phyloP scores from a whole-genome alignment of 2,797 vertebrate genomes.

The Numenius phaeopus region DNA sequence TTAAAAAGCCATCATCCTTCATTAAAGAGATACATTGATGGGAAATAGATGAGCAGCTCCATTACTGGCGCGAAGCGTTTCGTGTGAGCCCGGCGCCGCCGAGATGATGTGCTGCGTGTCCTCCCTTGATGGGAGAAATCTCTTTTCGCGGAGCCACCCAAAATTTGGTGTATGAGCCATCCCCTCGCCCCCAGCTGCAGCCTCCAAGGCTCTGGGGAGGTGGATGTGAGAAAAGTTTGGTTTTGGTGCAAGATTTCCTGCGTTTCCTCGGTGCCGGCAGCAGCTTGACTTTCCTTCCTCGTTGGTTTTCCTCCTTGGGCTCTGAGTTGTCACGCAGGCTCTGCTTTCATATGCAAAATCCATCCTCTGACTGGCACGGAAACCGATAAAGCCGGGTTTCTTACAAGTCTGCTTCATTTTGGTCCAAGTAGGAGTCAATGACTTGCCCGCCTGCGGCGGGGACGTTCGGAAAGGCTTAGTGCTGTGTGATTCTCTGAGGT shows the following conservation, averaged over 20 bases:
- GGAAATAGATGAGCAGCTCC: conserved; percentile 34
- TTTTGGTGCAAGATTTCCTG: neutral
- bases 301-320: neutral
- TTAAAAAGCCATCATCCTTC: conserved; percentile 59
- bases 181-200: rapidly evolving
- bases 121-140: neutral
- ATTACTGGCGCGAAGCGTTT: neutral
- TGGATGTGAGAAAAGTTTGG: neutral
- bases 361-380: neutral
- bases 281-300: neutral
- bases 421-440: conserved; percentile 50
- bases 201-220: neutral
- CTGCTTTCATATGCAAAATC: conserved; percentile 49
- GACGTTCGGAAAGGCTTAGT: conserved; percentile 12
- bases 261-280: neutral
- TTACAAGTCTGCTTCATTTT: conserved; percentile 47
- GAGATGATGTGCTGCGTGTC: neutral
- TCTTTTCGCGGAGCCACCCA: neutral
- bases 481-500: conserved; percentile 15
- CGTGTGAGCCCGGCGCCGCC: rapidly evolving
- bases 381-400: neutral
- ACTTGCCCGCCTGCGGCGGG: neutral
- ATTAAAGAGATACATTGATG: conserved; percentile 9
- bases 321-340: neutral
- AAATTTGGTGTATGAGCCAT: neutral